phyloP scores from a whole-genome alignment of 2,113 vertebrate species.

The Coptodon rendalli region DNA sequence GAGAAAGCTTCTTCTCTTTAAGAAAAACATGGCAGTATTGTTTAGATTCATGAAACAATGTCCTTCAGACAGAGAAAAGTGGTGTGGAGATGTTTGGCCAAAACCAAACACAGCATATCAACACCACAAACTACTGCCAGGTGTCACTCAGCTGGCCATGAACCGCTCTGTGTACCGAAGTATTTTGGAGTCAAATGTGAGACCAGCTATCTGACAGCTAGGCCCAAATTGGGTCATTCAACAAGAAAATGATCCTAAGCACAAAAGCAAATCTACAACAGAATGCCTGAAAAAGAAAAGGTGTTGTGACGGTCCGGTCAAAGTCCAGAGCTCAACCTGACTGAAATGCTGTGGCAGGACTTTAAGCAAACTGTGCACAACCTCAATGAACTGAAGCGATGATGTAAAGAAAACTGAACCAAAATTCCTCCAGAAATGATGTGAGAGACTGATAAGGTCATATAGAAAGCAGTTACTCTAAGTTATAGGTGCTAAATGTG shows the following conservation, averaged over 20 bases:
- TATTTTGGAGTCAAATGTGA: background rate
- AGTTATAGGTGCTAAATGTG: background rate
- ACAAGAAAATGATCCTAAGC: background rate
- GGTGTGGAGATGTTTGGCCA: background rate
- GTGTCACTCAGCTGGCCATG: background rate
- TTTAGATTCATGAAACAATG: background rate
- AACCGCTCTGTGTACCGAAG: background rate
- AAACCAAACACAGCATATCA: background rate
- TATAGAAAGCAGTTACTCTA: background rate
- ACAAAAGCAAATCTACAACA: background rate
- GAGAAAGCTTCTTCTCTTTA: background rate
- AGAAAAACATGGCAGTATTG: background rate
- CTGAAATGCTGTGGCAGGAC: background rate
- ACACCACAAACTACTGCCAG: background rate
- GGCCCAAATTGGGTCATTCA: background rate
- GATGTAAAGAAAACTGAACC: background rate
- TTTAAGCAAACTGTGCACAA: background rate
- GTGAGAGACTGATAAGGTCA: background rate
- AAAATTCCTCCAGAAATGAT: background rate
- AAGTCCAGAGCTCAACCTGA: background rate
- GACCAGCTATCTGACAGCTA: background rate
- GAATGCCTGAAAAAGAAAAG: background rate
- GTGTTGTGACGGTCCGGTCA: background rate
- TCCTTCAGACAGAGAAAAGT: background rate
- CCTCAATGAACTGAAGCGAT: background rate